Evolutionary conservation across 2,113 vertebrate genomes (phyloP), one percentile per base, ranked within the genome.

Genomic region (Pica pica): DNA sequence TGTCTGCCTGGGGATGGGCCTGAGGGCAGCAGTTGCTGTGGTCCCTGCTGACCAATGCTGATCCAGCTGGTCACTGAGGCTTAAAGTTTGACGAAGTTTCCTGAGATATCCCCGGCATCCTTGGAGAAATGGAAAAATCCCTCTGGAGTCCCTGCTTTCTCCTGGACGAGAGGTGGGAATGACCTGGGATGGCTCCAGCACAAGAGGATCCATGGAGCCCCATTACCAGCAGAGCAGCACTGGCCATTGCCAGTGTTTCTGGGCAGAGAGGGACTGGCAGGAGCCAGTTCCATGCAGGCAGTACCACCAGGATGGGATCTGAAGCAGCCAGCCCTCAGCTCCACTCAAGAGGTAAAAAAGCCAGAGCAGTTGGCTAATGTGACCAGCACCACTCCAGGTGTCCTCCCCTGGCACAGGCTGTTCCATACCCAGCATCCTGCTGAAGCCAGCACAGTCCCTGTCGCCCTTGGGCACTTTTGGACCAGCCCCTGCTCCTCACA

Each of bases 11-110:
- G 44, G 27, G 24, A 42, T 47, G 53, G 41, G 41, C 28, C 64
- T 68, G 49, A 61, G 71, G 73, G 64, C 59, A 41, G 39, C 39
- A 41, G 22, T 73, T 93, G 56, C 64, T 56, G n/a, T 61, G 78
- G 33, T 57, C 35, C 3, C 39, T 26, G 35, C n/a, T 41, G 39
- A 26, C 30, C 0, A 0, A n/a, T 57, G 56, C 23, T 71, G 82
- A 41, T 80, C 59, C 50, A 69, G 33, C 39, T 60, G 47, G 9
- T 74, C 77, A 21, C 83, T 65, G 0, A 1, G 60, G 60, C 46
- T 68, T 81, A 28, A 84, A 70, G 11, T 47, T 23, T 37, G 69
- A 89, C 52, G 77, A 83, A 53, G 37, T 37, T 82, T 50, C 37
- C 46, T 42, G 41, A 85, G 70, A 83, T 13, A 57, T 5, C 8